These are phyloP conservation scores for Ianthella basta DNA, from an alignment of 37 sponge, comb jelly and placozoan species.

Conservation along the genomic window DNA sequence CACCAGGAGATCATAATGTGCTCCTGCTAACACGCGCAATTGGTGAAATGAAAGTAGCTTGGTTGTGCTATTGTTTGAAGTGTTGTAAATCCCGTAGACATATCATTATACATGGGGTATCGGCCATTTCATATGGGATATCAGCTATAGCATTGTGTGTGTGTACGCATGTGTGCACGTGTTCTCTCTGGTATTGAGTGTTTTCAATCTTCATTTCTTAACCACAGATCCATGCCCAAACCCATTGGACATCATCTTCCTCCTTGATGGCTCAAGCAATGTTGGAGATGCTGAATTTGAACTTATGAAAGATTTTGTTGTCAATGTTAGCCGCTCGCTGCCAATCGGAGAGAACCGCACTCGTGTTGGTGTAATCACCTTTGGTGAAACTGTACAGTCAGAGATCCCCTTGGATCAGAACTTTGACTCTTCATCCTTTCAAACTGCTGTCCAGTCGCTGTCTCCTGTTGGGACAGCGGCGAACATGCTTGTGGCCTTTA, in stretches of 20 bases:
- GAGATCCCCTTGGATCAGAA: not conserved
- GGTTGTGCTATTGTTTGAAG: no score
- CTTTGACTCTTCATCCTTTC: not conserved
- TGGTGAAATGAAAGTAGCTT: no score
- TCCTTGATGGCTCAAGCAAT: constrained; percentile 19
- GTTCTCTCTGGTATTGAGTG: no score
- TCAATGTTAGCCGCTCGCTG: not conserved
- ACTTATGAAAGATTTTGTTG: not conserved
- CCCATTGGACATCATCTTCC: constrained; percentile 13
- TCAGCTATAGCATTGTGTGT: no score
- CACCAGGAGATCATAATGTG: no score
- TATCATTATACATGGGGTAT: no score
- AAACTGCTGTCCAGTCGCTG: not conserved
- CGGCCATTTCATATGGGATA: no score
- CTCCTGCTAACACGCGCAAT: no score
- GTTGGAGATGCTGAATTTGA: not conserved
- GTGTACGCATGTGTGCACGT: no score
- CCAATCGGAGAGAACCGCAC: constrained; percentile 15
- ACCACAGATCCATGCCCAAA: constrained; percentile 17
- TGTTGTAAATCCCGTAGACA: no score
- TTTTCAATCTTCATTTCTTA: not conserved
- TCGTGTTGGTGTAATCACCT: constrained; percentile 4
- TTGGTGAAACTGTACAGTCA: not conserved
- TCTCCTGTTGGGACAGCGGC: not conserved
- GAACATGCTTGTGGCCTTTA: not conserved